phyloP scores from a whole-genome alignment of 2,797 vertebrate species.

The Argyrosomus regius region DNA sequence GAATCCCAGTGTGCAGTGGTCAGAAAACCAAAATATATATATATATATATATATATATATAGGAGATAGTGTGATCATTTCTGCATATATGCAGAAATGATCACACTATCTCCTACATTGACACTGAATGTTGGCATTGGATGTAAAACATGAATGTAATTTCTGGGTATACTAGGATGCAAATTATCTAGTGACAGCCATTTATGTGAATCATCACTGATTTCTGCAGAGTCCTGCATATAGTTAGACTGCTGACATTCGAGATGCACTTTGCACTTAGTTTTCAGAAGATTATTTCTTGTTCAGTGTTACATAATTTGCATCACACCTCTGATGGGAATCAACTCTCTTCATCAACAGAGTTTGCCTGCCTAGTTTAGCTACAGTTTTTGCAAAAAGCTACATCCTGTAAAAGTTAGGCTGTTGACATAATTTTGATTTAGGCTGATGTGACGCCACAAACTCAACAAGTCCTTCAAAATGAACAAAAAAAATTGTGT shows the following conservation, averaged over 20 bases:
- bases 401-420: background rate
- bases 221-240: background rate
- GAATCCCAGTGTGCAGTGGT: no score
- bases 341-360: background rate
- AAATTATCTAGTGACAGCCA: background rate
- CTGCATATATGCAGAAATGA: background rate
- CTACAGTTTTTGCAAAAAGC: background rate
- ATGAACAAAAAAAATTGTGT: no score
- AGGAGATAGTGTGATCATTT: no score
- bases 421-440: background rate
- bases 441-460: background rate
- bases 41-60: no score
- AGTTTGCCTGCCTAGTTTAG: background rate
- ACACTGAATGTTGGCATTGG: background rate
- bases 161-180: background rate
- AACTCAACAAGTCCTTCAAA: background rate
- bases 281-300: conserved; percentile 5
- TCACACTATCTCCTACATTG: background rate
- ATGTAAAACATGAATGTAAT: background rate
- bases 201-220: background rate
- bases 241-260: background rate
- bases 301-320: background rate
- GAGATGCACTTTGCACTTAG: background rate
- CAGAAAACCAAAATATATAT: no score
- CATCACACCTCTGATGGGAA: background rate